Conservation (phyloP, 2,797 vertebrate species). For the Tragopan temminckii region DNA sequence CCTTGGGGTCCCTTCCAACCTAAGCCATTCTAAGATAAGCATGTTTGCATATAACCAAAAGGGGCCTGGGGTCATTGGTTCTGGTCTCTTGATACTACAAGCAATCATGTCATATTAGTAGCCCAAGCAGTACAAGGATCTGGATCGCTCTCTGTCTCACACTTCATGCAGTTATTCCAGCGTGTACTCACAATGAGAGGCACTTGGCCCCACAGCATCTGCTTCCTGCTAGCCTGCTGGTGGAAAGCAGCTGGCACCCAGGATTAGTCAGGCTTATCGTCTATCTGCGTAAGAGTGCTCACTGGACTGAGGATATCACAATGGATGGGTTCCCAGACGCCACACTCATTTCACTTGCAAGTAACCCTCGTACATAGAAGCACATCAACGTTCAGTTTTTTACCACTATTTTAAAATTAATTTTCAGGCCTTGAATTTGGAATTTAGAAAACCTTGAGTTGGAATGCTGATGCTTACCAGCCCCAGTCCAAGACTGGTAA, state of each 20-base stretch:
- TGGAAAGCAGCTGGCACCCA: background rate
- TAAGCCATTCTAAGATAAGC: background rate
- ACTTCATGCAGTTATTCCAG: background rate
- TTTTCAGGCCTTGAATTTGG: background rate
- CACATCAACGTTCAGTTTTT: background rate
- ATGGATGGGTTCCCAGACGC: background rate
- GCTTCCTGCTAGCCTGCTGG: background rate
- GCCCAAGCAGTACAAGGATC: accelerated
- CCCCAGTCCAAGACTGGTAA: background rate
- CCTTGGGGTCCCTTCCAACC: too few relatives aligned
- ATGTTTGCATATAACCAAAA: background rate
- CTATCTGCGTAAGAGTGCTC: background rate
- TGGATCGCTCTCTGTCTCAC: background rate
- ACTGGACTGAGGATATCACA: background rate
- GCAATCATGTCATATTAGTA: background rate
- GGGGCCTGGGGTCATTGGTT: accelerated
- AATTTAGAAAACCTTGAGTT: background rate
- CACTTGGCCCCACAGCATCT: background rate
- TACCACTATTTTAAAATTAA: background rate
- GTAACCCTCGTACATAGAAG: background rate
- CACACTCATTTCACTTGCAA: background rate
- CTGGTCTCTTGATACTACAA: background rate
- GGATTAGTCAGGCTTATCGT: background rate
- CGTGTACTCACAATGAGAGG: accelerated
- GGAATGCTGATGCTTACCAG: background rate